Evolutionary conservation across 92 coral and sea anemone species (phyloP).

Genomic region (Blastomussa wellsi): DNA sequence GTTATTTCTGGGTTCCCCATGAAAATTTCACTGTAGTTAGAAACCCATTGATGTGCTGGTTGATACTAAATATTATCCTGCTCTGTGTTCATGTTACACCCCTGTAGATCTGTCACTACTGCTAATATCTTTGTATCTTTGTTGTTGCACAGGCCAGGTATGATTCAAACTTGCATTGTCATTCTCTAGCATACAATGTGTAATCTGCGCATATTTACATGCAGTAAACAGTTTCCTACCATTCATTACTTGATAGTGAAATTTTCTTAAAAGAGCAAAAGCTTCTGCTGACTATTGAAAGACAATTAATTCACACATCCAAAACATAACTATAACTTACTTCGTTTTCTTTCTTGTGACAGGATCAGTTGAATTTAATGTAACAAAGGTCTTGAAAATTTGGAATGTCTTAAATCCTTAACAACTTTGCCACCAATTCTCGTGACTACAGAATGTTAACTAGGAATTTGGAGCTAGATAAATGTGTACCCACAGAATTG

Average conservation of each 20-base stretch:
- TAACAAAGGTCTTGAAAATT: background rate
- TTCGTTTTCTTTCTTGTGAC: background rate
- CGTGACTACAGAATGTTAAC: background rate
- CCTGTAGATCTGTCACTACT: background rate
- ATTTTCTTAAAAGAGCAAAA: background rate
- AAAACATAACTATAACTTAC: too few relatives aligned
- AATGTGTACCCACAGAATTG: background rate
- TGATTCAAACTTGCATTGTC: constrained; percentile 10
- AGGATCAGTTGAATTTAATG: background rate
- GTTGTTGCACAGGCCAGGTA: background rate
- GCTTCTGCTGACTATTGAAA: background rate
- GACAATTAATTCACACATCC: background rate
- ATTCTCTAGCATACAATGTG: background rate
- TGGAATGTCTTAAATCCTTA: background rate
- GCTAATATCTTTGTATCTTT: background rate
- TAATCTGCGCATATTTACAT: background rate
- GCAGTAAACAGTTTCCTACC: background rate
- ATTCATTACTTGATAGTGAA: background rate
- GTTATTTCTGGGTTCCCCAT: background rate
- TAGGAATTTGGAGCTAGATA: background rate
- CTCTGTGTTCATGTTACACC: background rate
- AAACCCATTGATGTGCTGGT: background rate
- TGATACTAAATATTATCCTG: background rate
- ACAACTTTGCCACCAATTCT: background rate
- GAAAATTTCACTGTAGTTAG: background rate